phyloP scores from a whole-genome alignment of 2,113 vertebrate species.

The Urocolius indicus region DNA sequence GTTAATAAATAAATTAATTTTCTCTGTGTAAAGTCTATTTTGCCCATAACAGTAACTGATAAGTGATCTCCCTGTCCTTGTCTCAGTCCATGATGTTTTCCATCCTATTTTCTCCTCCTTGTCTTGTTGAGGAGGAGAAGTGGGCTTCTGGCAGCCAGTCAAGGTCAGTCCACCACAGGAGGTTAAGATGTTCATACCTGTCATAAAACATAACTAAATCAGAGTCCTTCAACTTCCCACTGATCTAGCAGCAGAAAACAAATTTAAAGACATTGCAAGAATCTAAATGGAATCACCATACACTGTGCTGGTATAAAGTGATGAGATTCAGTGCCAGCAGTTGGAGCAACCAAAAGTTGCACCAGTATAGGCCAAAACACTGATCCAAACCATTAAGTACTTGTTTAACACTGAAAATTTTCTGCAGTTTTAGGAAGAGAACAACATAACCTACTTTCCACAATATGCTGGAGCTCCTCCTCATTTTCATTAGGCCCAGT shows the following conservation, averaged over 20 bases:
- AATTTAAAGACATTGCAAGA: neutral
- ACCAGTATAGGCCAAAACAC: neutral
- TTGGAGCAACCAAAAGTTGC: neutral
- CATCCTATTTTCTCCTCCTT: neutral
- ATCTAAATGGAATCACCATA: neutral
- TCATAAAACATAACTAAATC: neutral
- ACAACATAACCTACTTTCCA: slow-evolving; percentile 42
- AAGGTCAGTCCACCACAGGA: neutral
- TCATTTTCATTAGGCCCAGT: slow-evolving; percentile 47
- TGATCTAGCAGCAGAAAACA: neutral
- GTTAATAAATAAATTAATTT: neutral
- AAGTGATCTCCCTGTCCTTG: neutral
- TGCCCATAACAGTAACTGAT: neutral
- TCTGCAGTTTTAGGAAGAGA: slow-evolving; percentile 18
- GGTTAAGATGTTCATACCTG: neutral
- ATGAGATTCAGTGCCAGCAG: neutral
- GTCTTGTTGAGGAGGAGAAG: neutral
- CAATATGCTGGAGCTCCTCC: neutral
- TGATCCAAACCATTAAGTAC: neutral
- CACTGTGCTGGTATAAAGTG: neutral
- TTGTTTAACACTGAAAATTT: neutral
- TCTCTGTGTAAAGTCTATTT: neutral
- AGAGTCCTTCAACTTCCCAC: neutral
- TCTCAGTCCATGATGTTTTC: neutral
- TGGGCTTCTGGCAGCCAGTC: neutral